Evolutionary conservation across 2,113 vertebrate species (phyloP), one percentile per base, ranked within the genome.

Genomic region (human): DNA sequence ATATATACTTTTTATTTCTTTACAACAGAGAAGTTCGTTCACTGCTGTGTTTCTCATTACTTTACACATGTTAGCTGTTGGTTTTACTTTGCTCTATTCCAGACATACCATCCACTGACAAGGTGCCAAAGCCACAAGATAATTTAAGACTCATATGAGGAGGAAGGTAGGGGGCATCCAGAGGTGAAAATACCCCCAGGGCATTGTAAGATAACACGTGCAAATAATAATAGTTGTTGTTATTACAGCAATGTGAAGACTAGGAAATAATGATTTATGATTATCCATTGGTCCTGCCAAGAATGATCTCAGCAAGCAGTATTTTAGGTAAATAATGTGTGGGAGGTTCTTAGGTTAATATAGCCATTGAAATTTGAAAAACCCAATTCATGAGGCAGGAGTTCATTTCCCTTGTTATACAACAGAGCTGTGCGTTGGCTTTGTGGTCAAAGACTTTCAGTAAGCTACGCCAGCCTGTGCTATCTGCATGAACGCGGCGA

Each of bases 211-310:
- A 83, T 95, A 50, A 27, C 43, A n/a, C 57, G 88, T 59, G 6
- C 20, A 35, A 22, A 68, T 35, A 68, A 27, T 52, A 80, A 48
- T 76, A 17, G 32, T n/a, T 43, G n/a, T n/a, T 93, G 96, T 23
- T 3, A 35, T 68, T 38, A 11, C 32, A 88, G 35, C 88, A 52
- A 76, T 55, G 27, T 8, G 38, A 87, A 75, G 81, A 82, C 3
- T 64, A 50, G 59, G 96, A 96, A 68, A 89, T 38, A 89, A 68
- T 83, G 55, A 90, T 94, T 75, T 38, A 22, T 50, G 81, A 32
- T 75, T 50, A 96, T 22, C 30, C 38, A 1, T 30, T 57, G 11
- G 11, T n/a, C 76, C 97, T 92, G 35, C 64, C 97, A 92, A 23
- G 30, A 93, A 52, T 91, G 97, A 96, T 23, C 10, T 93, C 72